phyloP scores from a whole-genome alignment of 2,113 vertebrate genomes.

The Cyprinodon tularosa region DNA sequence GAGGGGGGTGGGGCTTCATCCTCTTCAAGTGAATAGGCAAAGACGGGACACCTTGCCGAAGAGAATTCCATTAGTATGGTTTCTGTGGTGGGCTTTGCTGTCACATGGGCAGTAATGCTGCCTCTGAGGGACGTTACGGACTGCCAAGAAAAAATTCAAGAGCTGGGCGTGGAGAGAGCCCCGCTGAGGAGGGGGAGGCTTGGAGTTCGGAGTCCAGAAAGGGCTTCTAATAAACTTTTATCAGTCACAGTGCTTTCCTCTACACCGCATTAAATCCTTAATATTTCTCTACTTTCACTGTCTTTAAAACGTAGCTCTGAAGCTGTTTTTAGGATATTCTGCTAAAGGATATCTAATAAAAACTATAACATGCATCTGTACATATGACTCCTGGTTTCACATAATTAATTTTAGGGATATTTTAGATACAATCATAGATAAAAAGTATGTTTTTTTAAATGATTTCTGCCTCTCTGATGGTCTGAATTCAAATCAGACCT shows the following conservation, averaged over 20 bases:
- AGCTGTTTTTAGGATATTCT: neutral
- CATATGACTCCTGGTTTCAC: neutral
- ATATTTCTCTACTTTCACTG: conserved; percentile 33
- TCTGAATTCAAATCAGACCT: neutral
- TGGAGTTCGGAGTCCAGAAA: conserved; percentile 41
- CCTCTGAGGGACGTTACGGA: conserved; percentile 46
- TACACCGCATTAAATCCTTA: conserved; percentile 28
- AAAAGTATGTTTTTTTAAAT: neutral
- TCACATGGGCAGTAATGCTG: conserved; percentile 48
- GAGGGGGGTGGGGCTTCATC: conserved; percentile 24
- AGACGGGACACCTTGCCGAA: conserved; percentile 39
- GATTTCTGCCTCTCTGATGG: neutral
- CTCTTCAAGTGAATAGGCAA: conserved; percentile 46
- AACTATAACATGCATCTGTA: neutral
- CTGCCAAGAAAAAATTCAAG: conserved; percentile 53
- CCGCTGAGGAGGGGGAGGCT: conserved; percentile 27
- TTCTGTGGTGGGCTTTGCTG: conserved; percentile 59
- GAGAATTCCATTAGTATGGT: conserved; percentile 57
- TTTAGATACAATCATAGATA: neutral
- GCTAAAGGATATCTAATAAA: conserved; percentile 1
- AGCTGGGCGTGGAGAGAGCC: conserved; percentile 35
- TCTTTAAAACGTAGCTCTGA: conserved; percentile 9
- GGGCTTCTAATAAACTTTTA: conserved; percentile 60
- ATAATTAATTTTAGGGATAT: neutral
- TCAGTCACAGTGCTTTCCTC: conserved; percentile 53